Conservation (phyloP, 2,113 vertebrate genomes). For the Spilogale gracilis region DNA sequence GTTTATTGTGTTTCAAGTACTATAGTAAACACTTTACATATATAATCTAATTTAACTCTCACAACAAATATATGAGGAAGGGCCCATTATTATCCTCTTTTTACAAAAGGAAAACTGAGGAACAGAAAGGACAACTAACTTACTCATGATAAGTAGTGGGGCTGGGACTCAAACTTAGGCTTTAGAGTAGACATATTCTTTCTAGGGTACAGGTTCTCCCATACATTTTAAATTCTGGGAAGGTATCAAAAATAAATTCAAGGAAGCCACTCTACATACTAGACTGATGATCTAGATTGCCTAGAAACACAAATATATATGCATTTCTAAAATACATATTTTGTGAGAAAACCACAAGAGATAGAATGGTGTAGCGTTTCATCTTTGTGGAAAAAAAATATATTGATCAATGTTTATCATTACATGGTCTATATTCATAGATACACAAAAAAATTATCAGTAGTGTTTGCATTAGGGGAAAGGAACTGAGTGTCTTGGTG, state of each 20-base stretch:
- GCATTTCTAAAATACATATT: not conserved
- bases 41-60: not conserved
- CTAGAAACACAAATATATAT: not conserved
- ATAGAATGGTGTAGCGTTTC: not conserved
- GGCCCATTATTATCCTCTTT: not conserved
- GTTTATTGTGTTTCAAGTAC: not conserved
- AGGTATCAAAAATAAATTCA: not conserved
- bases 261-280: not conserved
- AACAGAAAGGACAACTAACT: not conserved
- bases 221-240: not conserved
- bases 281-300: not conserved
- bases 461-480: not conserved
- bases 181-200: not conserved
- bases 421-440: not conserved
- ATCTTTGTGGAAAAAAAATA: conserved; percentile 24
- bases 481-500: not conserved
- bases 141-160: not conserved
- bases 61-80: not conserved
- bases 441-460: not conserved
- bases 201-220: not conserved
- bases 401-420: not conserved
- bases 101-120: not conserved
- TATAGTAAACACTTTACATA: not conserved
- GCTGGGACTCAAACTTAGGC: not conserved
- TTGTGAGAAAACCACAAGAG: not conserved